Evolutionary conservation across 2,113 vertebrate species (phyloP), one percentile per base, ranked within the genome.

Genomic region (Mungos mungo): DNA sequence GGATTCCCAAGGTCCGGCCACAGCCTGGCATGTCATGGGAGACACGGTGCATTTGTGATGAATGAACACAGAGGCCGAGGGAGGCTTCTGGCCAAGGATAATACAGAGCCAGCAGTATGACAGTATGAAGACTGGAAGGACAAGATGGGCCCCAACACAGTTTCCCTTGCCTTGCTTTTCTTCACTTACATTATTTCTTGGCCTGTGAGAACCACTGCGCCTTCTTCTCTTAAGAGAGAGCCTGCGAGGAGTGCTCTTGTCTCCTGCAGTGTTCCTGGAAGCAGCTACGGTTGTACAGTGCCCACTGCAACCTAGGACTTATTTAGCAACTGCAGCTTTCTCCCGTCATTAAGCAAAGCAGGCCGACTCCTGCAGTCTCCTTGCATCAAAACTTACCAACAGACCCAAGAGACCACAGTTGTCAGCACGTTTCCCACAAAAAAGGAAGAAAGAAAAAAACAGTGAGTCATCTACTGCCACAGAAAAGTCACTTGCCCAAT

Each of bases 291-390:
- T 7, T 7, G 3, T 14, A 60, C 8, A 0, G 33, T n/a, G 52
- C 29, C 60, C 72, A 35, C 60, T 31, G 72, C 41, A 83, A 33
- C 50, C 63, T 21, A 41, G 45, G 88, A 33, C 54, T 65, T 80
- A 74, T 88, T 95, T 57, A 84, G 90, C 90, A 90, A 57, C 0
- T 69, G 71, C 18, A 29, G 35, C 50, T 96, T 93, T 79, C 69
- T 54, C 87, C 60, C 29, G 4, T 85, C 96, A 94, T 81, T 95
- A 94, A 88, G 84, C 84, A 95, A 95, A 92, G 63, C 79, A 84
- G 60, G 88, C 57, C 84, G 90, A 90, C 45, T 81, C 33, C 80
- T 81, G 33, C 35, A 8, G n/a, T 82, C 33, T 87, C 84, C 54
- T 79, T 80, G 65, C 18, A 60, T 15, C 29, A 31, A 89, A 65